These are phyloP conservation scores for Psilopogon haemacephalus DNA, from an alignment of 2,113 vertebrate species.

Conservation along the genomic window DNA sequence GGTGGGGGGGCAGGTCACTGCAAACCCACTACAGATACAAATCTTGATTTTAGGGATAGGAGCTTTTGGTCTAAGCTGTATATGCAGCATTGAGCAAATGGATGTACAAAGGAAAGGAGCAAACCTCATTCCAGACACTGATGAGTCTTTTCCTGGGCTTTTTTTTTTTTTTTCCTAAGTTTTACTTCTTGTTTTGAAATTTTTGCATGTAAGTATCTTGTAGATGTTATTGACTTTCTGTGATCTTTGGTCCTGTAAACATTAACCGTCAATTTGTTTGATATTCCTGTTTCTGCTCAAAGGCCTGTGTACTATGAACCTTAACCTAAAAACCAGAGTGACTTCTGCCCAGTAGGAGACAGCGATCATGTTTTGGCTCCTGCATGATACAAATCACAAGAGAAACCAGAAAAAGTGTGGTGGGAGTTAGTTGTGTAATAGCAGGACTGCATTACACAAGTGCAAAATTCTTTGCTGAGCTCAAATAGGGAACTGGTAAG, in stretches of 20 bases:
- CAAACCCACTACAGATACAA: no score
- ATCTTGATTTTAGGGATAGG: neutral
- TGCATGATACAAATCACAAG: neutral
- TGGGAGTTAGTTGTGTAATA: neutral
- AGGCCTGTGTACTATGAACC: neutral
- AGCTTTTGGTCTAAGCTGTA: neutral
- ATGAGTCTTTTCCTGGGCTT: neutral
- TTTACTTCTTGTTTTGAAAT: neutral
- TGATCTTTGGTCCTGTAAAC: slow-evolving; percentile 36
- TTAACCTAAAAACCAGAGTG: neutral
- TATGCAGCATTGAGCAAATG: neutral
- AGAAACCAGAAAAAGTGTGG: neutral
- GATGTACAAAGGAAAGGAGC: neutral
- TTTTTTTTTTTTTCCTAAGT: neutral
- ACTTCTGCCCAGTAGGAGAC: neutral
- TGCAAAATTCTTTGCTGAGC: neutral
- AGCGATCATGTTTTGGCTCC: neutral
- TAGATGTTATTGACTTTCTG: neutral
- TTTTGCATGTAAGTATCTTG: neutral
- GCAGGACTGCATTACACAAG: neutral
- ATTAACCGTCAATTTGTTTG: slow-evolving; percentile 21
- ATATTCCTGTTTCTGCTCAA: neutral
- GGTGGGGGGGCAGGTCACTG: no score
- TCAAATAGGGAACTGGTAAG: neutral
- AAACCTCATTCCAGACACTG: neutral